phyloP scores from a whole-genome alignment of 2,113 vertebrate species.

The Speoplatyrhinus poulsoni region DNA sequence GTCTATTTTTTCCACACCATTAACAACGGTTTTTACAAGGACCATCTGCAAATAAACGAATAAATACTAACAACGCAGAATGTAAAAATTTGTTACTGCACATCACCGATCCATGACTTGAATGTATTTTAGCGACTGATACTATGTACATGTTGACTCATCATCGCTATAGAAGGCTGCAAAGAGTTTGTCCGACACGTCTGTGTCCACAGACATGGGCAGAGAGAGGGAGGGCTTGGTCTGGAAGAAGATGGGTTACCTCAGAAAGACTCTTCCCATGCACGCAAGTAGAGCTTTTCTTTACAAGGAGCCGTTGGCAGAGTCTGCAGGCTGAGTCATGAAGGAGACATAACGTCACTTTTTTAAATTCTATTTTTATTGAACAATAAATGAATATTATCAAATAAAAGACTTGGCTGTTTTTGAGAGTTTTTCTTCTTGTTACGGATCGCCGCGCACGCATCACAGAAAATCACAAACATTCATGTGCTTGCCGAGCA shows the following conservation, averaged over 20 bases:
- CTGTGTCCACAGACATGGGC: slow-evolving; percentile 17
- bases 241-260: slow-evolving; percentile 4
- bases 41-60: slow-evolving; percentile 40
- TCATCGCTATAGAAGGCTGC: slow-evolving; percentile 25
- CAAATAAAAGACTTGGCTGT: slow-evolving; percentile 62
- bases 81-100: not conserved
- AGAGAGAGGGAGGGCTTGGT: not conserved
- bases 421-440: slow-evolving; percentile 57
- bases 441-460: slow-evolving; percentile 22
- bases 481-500: slow-evolving; percentile 26
- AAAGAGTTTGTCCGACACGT: not conserved
- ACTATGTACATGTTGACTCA: slow-evolving; percentile 35
- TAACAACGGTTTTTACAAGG: slow-evolving; percentile 46
- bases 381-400: slow-evolving; percentile 80
- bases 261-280: slow-evolving; percentile 47
- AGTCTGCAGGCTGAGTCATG: slow-evolving; percentile 64
- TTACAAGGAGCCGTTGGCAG: slow-evolving; percentile 69
- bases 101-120: slow-evolving; percentile 30
- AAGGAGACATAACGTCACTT: slow-evolving; percentile 81
- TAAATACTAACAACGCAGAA: not conserved
- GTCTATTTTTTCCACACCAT: slow-evolving; percentile 58
- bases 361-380: slow-evolving; percentile 81
- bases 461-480: slow-evolving; percentile 41
- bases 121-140: slow-evolving; percentile 69
- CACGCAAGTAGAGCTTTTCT: slow-evolving; percentile 44